phyloP scores from a whole-genome alignment of 2,113 vertebrate genomes.

The Tragelaphus imberbis region DNA sequence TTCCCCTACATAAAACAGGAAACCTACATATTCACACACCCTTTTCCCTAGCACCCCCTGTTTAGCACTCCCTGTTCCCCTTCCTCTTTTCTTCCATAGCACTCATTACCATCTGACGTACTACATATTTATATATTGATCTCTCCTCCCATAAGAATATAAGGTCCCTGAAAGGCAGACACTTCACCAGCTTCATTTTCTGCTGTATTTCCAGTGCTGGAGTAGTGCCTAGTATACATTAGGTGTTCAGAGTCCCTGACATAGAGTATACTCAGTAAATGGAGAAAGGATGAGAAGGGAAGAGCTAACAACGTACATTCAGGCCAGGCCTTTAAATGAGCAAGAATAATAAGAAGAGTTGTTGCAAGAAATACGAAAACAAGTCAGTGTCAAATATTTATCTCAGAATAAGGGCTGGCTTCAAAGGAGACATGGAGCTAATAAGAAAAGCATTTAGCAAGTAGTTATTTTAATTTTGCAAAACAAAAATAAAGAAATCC shows the following conservation, averaged over 20 bases:
- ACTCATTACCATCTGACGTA: neutral
- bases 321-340: neutral
- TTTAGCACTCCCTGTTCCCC: neutral
- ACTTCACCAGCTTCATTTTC: neutral
- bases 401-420: neutral
- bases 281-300: neutral
- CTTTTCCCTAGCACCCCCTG: neutral
- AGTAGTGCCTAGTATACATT: neutral
- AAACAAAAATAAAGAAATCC: neutral
- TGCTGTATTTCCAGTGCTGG: neutral
- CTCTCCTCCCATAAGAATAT: neutral
- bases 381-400: conserved; percentile 28
- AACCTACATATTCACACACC: neutral
- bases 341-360: neutral
- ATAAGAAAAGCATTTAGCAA: neutral
- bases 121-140: neutral
- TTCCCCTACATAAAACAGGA: neutral
- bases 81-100: neutral
- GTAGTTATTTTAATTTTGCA: neutral
- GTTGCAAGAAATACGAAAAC: neutral
- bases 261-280: neutral
- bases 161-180: neutral
- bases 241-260: neutral
- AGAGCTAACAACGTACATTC: neutral
- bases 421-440: neutral